A percentile compares a stretch with the other conserved stretches of the same genome.
Evolutionary conservation across 2,797 vertebrate genomes (phyloP).

Genomic region (Siniperca undulata): DNA sequence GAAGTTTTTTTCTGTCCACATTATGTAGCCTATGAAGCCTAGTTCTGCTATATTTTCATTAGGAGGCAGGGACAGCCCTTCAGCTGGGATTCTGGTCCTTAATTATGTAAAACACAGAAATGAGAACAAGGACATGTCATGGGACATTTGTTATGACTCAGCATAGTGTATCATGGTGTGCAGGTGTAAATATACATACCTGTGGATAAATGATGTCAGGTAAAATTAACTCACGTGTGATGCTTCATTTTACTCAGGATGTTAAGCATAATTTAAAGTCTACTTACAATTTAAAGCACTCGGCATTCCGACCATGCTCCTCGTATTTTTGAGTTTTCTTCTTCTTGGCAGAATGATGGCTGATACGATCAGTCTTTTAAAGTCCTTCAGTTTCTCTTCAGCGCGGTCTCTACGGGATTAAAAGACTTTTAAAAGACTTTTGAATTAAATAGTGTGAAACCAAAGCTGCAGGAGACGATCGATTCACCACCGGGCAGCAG

Average conservation of each 20-base stretch:
- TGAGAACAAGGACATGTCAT: background rate
- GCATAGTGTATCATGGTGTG: background rate
- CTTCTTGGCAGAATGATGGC: constrained; percentile 11
- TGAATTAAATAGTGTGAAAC: background rate
- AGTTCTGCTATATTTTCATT: constrained; percentile 46
- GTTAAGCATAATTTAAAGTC: background rate
- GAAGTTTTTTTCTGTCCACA: constrained; percentile 13
- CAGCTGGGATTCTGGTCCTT: background rate
- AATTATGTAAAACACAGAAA: constrained; percentile 34
- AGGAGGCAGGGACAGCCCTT: constrained; percentile 2
- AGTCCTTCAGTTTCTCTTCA: constrained; percentile 11
- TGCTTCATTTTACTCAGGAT: background rate
- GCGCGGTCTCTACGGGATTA: background rate
- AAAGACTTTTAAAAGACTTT: constrained; percentile 5
- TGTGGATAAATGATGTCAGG: constrained; percentile 3
- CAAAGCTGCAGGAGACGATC: constrained; percentile 7
- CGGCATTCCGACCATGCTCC: constrained; percentile 79
- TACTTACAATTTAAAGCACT: constrained; percentile 78
- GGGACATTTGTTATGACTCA: constrained; percentile 6
- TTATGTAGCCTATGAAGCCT: constrained; percentile 9
- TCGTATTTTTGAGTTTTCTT: constrained; percentile 16
- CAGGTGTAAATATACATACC: constrained; percentile 15
- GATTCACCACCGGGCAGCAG: constrained; percentile 20
- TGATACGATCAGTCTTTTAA: background rate
- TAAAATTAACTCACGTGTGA: background rate